Conservation (phyloP, 1,140 invertebrate genomes). For the Ooceraea biroi region DNA sequence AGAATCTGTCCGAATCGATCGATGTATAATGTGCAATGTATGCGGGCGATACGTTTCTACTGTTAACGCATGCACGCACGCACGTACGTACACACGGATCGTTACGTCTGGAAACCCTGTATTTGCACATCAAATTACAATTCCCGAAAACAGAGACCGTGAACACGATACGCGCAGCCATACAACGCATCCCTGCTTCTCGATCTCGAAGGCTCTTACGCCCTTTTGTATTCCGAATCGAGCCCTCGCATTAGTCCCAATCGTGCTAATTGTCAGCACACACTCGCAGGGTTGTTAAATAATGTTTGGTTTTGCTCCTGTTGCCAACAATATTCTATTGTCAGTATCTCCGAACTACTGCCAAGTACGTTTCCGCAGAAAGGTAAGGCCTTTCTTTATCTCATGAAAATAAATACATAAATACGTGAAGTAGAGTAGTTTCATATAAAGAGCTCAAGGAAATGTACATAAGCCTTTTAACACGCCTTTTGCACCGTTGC, state of each 20-base stretch:
- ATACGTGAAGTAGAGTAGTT: too few relatives aligned
- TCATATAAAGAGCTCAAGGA: neutral
- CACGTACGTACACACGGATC: constrained; percentile 47
- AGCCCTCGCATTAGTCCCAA: neutral
- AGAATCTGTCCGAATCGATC: constrained; percentile 43
- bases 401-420: neutral
- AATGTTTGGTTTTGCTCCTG: too few relatives aligned
- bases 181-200: constrained; percentile 66
- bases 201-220: constrained; percentile 31
- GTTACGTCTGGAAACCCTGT: constrained; percentile 78
- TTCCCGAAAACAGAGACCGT: constrained; percentile 80
- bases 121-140: constrained; percentile 79
- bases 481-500: neutral
- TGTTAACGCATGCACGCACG: neutral
- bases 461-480: neutral
- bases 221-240: constrained; percentile 30
- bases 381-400: neutral
- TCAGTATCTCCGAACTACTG: too few relatives aligned
- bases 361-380: neutral
- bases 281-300: neutral
- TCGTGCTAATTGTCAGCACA: neutral
- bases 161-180: constrained; percentile 80
- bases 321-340: too few relatives aligned
- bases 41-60: constrained; percentile 24
- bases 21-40: constrained; percentile 12